Conservation (phyloP, 2,888 invertebrate species). For the Ceraclea dissimilis region DNA sequence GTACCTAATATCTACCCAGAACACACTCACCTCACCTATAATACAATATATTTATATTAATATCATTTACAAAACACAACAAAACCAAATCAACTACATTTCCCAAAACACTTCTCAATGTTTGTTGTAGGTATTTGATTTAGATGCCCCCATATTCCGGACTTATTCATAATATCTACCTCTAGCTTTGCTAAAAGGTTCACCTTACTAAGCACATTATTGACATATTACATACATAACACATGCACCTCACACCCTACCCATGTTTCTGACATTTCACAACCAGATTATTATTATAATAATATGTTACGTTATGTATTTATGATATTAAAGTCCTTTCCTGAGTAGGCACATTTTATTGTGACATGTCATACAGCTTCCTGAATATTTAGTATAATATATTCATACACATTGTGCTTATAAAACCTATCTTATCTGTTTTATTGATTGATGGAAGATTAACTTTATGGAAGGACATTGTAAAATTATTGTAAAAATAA, state of each 20-base stretch:
- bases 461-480: too few relatives aligned
- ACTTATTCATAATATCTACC: not conserved
- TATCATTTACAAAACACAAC: not conserved
- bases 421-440: too few relatives aligned
- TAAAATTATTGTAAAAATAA: too few relatives aligned
- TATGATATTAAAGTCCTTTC: not conserved
- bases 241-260: too few relatives aligned
- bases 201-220: not conserved
- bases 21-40: too few relatives aligned
- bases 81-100: constrained; percentile 2
- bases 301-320: not conserved
- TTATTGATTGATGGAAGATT: too few relatives aligned
- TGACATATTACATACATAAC: not conserved
- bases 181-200: not conserved
- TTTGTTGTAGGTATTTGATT: constrained; percentile 4
- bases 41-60: too few relatives aligned
- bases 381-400: too few relatives aligned
- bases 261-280: not conserved
- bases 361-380: not conserved
- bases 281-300: not conserved
- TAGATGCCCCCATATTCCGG: not conserved
- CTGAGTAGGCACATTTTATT: not conserved
- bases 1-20: too few relatives aligned
- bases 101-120: not conserved
- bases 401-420: too few relatives aligned